Base-by-base conservation (phyloP, 2,888 invertebrate species). In the Boloria selene region DNA sequence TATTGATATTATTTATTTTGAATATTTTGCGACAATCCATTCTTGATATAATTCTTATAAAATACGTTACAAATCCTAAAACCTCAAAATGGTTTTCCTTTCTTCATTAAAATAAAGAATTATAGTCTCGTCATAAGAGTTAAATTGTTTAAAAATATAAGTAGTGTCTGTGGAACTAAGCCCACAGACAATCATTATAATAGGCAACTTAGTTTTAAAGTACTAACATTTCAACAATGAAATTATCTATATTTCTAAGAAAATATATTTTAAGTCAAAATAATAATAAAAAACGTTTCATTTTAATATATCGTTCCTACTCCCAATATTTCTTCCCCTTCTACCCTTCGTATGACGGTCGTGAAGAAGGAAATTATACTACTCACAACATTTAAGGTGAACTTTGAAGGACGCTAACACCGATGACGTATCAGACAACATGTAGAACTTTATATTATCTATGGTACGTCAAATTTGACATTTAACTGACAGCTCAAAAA, bases 351-450 rank as follows among this genome's bases (percentile, higher is more conserved):
- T 13, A 6, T 26, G 16, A 51, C 61, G 61, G 61, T 42, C 61
- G 58, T 26, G 47, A 59, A 59, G 59, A 14, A 59, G 31, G 49
- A 58, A 59, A 18, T n/a, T n/a, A 47, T 18, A 52, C 62, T 51
- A 61, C 50, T 56, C 50, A 51, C 56, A 58, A 17, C n/a, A 54
- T 49, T 49, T 51, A 65, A 62, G 50, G 14, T 50, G 60, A 52
- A 55, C 42, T 49, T 26, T 22, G 50, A 64, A 58, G 42, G 54
- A 63, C 62, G 44, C 45, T 42, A 63, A 70, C 69, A 63, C 53
- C 56, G 56, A 65, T 68, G 45, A 51, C 59, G 63, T 58, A 59
- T 54, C 54, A 54, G 65, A 70, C 64, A 56, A 68, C 70, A 70
- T 61, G 58, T 68, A 70, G 18, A 55, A 51, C 42, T 50, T 62